Evolutionary conservation across 1,140 invertebrate genomes (phyloP), one percentile per base, ranked within the genome.

Genomic region (Plutomurus gul): DNA sequence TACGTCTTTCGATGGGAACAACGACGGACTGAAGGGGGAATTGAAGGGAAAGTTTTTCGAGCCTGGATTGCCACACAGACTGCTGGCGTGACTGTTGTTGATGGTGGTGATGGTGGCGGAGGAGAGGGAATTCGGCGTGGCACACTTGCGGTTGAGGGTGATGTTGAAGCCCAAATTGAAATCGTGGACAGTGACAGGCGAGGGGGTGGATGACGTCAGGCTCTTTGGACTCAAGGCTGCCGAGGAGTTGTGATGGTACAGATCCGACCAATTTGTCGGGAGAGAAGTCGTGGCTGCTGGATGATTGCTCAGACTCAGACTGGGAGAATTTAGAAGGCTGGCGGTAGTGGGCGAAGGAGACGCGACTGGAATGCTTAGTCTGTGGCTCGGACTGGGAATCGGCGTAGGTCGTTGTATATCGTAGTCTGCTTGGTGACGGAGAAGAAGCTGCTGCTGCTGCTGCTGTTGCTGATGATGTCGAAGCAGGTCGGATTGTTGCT

Each of bases 131-230:
- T 76, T 79, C 16, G 81, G 81, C 18, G 81, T 82, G 16, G 77
- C 43, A 40, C 77, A 79, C 43, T 79, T 82, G 27, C 81, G 73
- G 49, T 18, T 39, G 4, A 75, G 25, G 16, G 40, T 74, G 10
- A 74, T 43, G 49, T 74, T 74, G 22, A 74, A 33, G 13, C 72
- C 72, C 25, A 74, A 49, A 49, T 74, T 76, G 30, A 60, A 74
- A 22, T 83, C 80, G 51, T 81, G 80, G 13, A 82, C 79, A 7
- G 81, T 80, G 18, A 84, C 79, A 33, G 83, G 83, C 30, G 83
- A 84, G 27, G 83, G 83, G 46, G 83, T 82, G 30, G 83, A 82
- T 65, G 79, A 81, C 36, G 81, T 77, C 27, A 84, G 56, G 40
- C 76, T 79, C 46, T 80, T 81, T 33, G 83, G 83, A 51, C 78